These are phyloP conservation scores for Diabrotica balteata DNA, from an alignment of 2,888 invertebrate genomes.

Conservation along the genomic window DNA sequence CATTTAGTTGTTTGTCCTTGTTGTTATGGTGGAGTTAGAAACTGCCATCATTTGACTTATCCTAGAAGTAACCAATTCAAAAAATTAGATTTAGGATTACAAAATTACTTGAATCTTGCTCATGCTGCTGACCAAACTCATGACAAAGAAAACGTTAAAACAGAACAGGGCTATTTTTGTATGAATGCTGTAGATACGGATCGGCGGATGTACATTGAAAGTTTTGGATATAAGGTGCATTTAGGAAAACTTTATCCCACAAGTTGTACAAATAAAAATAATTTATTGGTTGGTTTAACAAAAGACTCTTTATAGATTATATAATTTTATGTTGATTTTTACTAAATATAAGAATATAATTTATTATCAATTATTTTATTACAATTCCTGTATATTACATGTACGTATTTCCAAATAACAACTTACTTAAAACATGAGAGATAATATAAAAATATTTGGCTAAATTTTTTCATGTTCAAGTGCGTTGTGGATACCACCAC, in stretches of 20 bases:
- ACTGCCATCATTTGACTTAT: slow-evolving; percentile 81
- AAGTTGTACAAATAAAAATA: slow-evolving; percentile 91
- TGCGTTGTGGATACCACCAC: no score
- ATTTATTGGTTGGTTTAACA: slow-evolving; percentile 74
- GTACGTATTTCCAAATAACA: no score
- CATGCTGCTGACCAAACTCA: slow-evolving; percentile 95
- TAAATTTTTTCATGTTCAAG: no score
- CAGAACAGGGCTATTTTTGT: slow-evolving; percentile 79
- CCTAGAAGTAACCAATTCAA: slow-evolving; percentile 77
- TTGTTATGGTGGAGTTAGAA: slow-evolving; percentile 89
- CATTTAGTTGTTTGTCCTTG: slow-evolving; percentile 92
- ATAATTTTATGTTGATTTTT: neutral
- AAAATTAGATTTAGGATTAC: slow-evolving; percentile 39
- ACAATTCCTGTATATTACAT: no score
- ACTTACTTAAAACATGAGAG: no score
- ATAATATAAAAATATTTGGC: no score
- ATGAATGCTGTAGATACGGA: slow-evolving; percentile 92
- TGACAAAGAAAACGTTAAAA: slow-evolving; percentile 71
- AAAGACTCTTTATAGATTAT: slow-evolving; percentile 15
- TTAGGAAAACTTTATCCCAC: slow-evolving; percentile 80
- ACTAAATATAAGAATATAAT: neutral
- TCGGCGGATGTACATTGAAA: slow-evolving; percentile 76
- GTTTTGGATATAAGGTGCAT: slow-evolving; percentile 77
- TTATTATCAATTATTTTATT: neutral
- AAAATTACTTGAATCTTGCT: slow-evolving; percentile 75